A percentile compares a stretch with the other conserved stretches of the same genome.
phyloP scores from a whole-genome alignment of 2,888 invertebrate genomes.

The Lapara coniferarum region DNA sequence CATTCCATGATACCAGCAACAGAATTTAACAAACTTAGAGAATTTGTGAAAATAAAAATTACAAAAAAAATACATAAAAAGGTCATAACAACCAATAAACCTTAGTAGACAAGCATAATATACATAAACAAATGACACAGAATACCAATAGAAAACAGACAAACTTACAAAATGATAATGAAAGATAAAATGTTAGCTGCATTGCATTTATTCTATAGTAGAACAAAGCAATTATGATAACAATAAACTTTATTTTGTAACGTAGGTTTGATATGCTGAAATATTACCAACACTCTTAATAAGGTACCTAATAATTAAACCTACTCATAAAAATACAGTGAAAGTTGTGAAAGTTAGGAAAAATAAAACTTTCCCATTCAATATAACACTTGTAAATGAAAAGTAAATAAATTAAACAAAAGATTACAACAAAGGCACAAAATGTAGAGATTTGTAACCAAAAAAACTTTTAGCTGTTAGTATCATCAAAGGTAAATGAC shows the following conservation, averaged over 20 bases:
- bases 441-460: constrained; percentile 58
- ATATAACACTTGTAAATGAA: constrained; percentile 30
- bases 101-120: too few species aligned
- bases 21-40: too few species aligned
- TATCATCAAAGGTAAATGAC: constrained; percentile 80
- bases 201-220: too few species aligned
- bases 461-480: constrained; percentile 67
- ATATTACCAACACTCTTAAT: not conserved
- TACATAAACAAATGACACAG: too few species aligned
- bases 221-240: too few species aligned
- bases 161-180: too few species aligned
- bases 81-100: too few species aligned
- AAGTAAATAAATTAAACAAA: constrained; percentile 34
- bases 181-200: too few species aligned
- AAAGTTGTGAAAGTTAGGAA: constrained; percentile 75
- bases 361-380: constrained; percentile 58
- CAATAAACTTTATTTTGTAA: not conserved
- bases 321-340: constrained; percentile 53
- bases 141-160: too few species aligned
- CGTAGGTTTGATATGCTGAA: not conserved
- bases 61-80: too few species aligned
- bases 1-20: too few species aligned
- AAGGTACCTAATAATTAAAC: constrained; percentile 18
- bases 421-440: constrained; percentile 53
- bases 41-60: too few species aligned